These are phyloP conservation scores for Enhydra lutris DNA, from an alignment of 2,113 vertebrate genomes.

Conservation along the genomic window DNA sequence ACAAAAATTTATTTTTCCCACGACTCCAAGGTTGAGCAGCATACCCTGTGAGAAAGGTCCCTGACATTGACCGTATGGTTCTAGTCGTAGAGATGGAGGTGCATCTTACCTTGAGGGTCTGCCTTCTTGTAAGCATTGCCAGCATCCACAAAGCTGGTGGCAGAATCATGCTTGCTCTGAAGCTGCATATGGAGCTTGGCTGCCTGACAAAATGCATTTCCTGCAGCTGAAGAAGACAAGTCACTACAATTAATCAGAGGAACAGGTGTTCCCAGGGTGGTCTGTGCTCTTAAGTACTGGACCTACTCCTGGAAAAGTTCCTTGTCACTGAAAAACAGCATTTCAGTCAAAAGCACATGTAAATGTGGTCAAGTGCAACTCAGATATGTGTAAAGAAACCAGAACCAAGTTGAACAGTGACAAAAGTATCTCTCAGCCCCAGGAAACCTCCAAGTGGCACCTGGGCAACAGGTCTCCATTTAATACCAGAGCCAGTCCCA, in stretches of 20 bases:
- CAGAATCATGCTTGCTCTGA: conserved; percentile 97
- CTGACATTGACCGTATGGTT: background rate
- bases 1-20: background rate
- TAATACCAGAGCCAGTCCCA: background rate
- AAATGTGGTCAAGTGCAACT: background rate
- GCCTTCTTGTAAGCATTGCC: conserved; percentile 98
- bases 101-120: conserved; percentile 91
- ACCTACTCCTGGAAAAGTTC: background rate
- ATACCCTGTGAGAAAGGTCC: background rate
- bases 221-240: conserved; percentile 87
- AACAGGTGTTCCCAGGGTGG: accelerated
- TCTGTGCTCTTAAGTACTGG: background rate
- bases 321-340: background rate
- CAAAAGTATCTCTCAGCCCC: background rate
- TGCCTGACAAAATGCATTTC: conserved; percentile 95
- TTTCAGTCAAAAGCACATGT: background rate
- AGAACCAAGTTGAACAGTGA: background rate
- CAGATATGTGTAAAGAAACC: background rate
- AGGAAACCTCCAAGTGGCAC: background rate
- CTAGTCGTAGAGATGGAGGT: accelerated
- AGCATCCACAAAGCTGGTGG: conserved; percentile 96
- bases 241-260: background rate
- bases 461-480: background rate
- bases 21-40: background rate
- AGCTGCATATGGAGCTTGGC: conserved; percentile 97